Base-by-base conservation (phyloP, 1,140 invertebrate species). In the Zaprionus taronus region DNA sequence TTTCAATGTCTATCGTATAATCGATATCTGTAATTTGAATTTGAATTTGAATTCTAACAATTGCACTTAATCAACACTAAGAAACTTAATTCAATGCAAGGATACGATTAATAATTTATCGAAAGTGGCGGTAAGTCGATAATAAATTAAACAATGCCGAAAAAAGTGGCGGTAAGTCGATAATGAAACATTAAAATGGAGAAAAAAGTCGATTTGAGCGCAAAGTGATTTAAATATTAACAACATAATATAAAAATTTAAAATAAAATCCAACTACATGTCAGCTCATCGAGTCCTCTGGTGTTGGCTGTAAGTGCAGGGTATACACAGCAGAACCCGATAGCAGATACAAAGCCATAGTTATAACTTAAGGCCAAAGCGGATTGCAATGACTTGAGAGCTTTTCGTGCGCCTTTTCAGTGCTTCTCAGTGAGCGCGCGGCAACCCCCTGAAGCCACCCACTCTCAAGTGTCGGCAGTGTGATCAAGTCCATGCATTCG, bases 321-420 rank as follows among this genome's bases (percentile, higher is more conserved):
- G 70, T 66, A 66, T 57, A n/a, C n/a, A 22, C n/a, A 22, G 60
- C 38, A 62, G 38, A 11, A 44, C 14, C 41, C 38, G 24, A 34
- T 31, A 31, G 63, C 53, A 58, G 36, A 72, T 57, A 67, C 70
- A 72, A 72, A 72, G 62, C 62, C 62, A 49, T 72, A 72, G 63
- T 72, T 66, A 76, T n/a, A 83, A 75, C 66, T 83, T 72, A 76
- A 80, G 79, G 71, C 81, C 81, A 86, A 82, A 76, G 83, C 82
- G 79, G 83, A 86, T 85, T 85, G 75, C 83, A 72, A 79, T 85
- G 86, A 77, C 79, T 82, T 85, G 56, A 73, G 65, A 67, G 70
- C 63, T 64, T 65, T 72, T 62, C 38, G 58, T 62, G 68, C 44
- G 67, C 67, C 83, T 67, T 85, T 85, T 65, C 75, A 71, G 66